Evolutionary conservation across 2,888 invertebrate genomes (phyloP).

Genomic region (Drosophila maculinotata): DNA sequence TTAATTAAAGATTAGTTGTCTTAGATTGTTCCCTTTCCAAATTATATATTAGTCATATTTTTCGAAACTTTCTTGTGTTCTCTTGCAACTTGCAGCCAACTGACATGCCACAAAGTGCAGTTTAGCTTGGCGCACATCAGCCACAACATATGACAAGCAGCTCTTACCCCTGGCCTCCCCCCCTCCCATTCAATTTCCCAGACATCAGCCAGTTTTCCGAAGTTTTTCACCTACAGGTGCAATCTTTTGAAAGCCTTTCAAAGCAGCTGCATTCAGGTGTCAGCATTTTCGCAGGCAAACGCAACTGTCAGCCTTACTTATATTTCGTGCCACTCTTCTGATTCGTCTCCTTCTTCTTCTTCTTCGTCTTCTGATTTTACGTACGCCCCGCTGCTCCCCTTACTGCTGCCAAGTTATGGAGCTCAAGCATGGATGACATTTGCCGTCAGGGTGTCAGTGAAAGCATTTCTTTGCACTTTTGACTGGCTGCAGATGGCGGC

Average conservation of each 20-base stretch:
- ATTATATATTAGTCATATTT: neutral
- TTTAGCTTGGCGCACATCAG: conserved; percentile 4
- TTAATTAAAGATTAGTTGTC: too few relatives aligned
- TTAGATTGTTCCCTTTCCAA: too few relatives aligned
- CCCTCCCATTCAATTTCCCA: neutral
- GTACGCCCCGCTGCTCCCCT: too few relatives aligned
- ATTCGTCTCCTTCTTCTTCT: neutral
- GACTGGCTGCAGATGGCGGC: conserved; percentile 38
- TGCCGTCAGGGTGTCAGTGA: conserved; percentile 23
- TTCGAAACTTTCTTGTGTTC: neutral
- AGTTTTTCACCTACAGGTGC: conserved; percentile 31
- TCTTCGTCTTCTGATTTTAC: neutral
- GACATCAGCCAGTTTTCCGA: neutral
- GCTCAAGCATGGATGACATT: conserved; percentile 44
- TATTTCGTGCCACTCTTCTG: neutral
- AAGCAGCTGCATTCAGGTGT: conserved; percentile 43
- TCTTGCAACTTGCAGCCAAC: neutral
- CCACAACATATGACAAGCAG: conserved; percentile 5
- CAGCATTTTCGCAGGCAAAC: conserved; percentile 28
- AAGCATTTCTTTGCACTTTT: conserved; percentile 38
- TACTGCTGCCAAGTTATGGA: conserved; percentile 5
- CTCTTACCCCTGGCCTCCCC: neutral
- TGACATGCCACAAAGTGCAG: conserved; percentile 1
- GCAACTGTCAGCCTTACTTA: conserved; percentile 38
- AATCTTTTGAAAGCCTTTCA: conserved; percentile 41